Evolutionary conservation across 1,140 invertebrate genomes (phyloP).

Genomic region (Sinonovacula constricta): DNA sequence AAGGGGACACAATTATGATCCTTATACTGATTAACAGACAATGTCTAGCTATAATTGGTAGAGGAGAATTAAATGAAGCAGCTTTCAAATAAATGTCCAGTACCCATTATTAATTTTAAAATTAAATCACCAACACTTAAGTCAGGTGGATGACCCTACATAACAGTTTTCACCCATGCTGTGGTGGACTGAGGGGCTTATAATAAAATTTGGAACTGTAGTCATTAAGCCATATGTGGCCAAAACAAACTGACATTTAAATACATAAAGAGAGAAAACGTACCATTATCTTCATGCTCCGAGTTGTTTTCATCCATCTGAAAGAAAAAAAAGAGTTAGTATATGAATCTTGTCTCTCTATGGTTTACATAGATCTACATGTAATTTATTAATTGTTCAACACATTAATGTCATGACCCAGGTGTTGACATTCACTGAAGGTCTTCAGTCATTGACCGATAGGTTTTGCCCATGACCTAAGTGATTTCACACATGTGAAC

Average conservation of each 20-base stretch:
- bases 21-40: background rate
- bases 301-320: constrained; percentile 69
- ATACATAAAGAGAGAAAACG: constrained; percentile 4
- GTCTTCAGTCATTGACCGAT: no score
- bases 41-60: no score
- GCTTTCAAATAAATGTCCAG: no score
- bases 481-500: no score
- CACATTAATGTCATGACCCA: no score
- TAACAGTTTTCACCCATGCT: background rate
- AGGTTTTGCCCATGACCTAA: no score
- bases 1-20: background rate
- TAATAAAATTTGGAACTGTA: background rate
- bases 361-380: no score
- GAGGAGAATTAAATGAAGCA: no score
- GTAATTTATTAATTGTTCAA: no score
- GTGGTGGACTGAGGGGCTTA: background rate
- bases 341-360: no score
- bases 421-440: no score
- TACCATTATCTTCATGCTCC: constrained; percentile 64
- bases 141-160: background rate
- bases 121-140: background rate
- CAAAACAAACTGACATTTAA: constrained; percentile 12
- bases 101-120: background rate
- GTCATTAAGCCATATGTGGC: background rate
- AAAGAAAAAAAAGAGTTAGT: constrained; percentile 45